Base-by-base conservation (phyloP, 2,888 invertebrate species). In the Ernsta delagoae region DNA sequence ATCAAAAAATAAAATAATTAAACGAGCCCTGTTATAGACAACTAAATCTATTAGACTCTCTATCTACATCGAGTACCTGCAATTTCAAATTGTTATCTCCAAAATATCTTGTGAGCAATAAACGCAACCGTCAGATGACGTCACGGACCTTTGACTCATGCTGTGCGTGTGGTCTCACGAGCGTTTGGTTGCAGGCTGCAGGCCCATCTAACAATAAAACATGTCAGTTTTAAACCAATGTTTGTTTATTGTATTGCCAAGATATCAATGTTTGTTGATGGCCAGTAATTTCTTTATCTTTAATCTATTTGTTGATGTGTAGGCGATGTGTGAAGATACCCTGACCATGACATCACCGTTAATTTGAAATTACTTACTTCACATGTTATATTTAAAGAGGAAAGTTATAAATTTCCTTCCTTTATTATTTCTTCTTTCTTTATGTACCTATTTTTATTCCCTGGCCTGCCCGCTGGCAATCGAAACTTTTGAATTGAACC, bases 111-210 rank as follows among this genome's bases (percentile, higher is more conserved):
- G 24, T 11, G 41, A 65, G 57, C 39, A 65, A 59, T 59, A 59
- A 65, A 45, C 36, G 8, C 57, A 59, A 41, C 34, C 3, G 34
- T 54, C 36, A 56, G 6, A 39, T 5, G 7, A 5, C 9, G 43
- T 45, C 45, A 65, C 39, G 36, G 36, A 7, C 36, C 65, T 45
- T 39, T 83, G 81, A 83, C 71, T 76, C 82, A 76, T 66, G 56
- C 70, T 54, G 65, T 70, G 83, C 79, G 86, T 87, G 87, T 87
- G 87, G 87, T 81, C 86, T 75, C 71, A 62, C 74, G 70, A 70
- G 71, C 59, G 73, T 71, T 74, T 72, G 50, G 50, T 50, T 59
- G 36, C 54, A 34, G 70, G 60, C 70, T 71, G 60, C 63, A 62
- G 65, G 64, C 62, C 48, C 68, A 70, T 72, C 68, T 70, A 62